phyloP scores from a whole-genome alignment of 2,113 vertebrate species.

The Emydura subglobosa region DNA sequence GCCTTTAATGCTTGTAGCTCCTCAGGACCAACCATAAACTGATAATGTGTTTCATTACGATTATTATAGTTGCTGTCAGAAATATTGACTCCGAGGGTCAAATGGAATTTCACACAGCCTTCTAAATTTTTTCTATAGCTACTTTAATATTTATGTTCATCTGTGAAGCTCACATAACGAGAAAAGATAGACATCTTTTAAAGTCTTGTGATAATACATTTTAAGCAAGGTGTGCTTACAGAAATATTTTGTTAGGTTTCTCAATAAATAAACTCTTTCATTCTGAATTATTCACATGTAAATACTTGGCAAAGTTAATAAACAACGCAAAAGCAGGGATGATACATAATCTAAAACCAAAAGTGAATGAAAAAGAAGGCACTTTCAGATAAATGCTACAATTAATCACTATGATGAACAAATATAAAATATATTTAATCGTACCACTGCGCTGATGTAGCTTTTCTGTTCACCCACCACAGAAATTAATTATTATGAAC shows the following conservation, averaged over 20 bases:
- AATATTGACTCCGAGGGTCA: conserved; percentile 45
- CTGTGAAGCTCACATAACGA: conserved; percentile 65
- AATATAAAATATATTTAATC: conserved; percentile 70
- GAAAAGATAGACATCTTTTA: conserved; percentile 31
- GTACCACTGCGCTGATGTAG: conserved; percentile 69
- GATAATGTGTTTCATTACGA: conserved; percentile 14
- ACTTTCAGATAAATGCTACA: conserved; percentile 67
- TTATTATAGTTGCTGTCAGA: conserved; percentile 40
- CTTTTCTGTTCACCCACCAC: conserved; percentile 71
- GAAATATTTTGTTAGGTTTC: conserved; percentile 20
- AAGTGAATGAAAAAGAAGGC: conserved; percentile 74
- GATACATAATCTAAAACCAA: conserved; percentile 44
- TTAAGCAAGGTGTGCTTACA: not conserved
- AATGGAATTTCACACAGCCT: conserved; percentile 67
- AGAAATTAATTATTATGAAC: conserved; percentile 80
- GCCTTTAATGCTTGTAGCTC: conserved; percentile 5
- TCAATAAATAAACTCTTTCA: conserved; percentile 45
- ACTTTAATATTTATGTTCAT: conserved; percentile 58
- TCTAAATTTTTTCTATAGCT: conserved; percentile 43
- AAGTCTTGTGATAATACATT: conserved; percentile 49
- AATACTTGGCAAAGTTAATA: not conserved
- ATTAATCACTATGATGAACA: conserved; percentile 80
- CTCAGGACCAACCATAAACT: not conserved
- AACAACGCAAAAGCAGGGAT: conserved; percentile 10
- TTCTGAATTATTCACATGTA: no score